Percentiles rank a stretch among this genome's conserved stretches.
phyloP scores from a whole-genome alignment of 2,113 vertebrate genomes.

The Dasypus novemcinctus region DNA sequence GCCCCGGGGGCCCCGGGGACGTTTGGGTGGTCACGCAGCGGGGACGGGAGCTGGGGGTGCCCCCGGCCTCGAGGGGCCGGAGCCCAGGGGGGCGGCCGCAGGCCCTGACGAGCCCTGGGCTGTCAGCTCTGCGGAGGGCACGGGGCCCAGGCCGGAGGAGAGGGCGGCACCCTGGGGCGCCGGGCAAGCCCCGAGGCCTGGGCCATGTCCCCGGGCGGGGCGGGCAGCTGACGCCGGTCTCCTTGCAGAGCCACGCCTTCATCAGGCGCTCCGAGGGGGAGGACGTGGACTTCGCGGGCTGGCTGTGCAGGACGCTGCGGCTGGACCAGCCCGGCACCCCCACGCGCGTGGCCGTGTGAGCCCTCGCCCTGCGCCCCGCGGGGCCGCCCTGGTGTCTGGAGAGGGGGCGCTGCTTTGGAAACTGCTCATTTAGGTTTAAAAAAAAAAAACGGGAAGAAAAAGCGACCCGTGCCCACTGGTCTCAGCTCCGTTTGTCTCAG shows the following conservation, averaged over 20 bases:
- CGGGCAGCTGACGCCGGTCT: neutral
- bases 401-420: conserved; percentile 56
- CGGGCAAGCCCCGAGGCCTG: neutral
- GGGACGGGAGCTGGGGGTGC: too few relatives aligned
- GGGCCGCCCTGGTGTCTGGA: conserved; percentile 44
- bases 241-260: conserved; percentile 91
- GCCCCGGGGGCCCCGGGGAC: too few relatives aligned
- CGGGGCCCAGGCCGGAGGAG: too few relatives aligned
- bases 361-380: neutral
- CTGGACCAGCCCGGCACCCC: conserved; percentile 96
- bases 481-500: too few relatives aligned
- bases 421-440: conserved; percentile 51
- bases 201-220: neutral
- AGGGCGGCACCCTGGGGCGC: too few relatives aligned
- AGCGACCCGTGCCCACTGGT: neutral
- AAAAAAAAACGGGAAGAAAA: conserved; percentile 49
- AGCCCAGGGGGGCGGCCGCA: too few relatives aligned
- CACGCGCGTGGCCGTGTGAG: conserved; percentile 90
- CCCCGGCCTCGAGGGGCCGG: too few relatives aligned
- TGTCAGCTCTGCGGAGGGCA: too few relatives aligned
- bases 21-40: too few relatives aligned
- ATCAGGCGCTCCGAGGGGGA: conserved; percentile 96
- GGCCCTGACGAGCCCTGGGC: too few relatives aligned
- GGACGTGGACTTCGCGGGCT: conserved; percentile 97
- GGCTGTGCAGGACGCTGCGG: conserved; percentile 94